Base-by-base conservation (phyloP, 1,140 invertebrate genomes). In the Dendrolimus kikuchii region DNA sequence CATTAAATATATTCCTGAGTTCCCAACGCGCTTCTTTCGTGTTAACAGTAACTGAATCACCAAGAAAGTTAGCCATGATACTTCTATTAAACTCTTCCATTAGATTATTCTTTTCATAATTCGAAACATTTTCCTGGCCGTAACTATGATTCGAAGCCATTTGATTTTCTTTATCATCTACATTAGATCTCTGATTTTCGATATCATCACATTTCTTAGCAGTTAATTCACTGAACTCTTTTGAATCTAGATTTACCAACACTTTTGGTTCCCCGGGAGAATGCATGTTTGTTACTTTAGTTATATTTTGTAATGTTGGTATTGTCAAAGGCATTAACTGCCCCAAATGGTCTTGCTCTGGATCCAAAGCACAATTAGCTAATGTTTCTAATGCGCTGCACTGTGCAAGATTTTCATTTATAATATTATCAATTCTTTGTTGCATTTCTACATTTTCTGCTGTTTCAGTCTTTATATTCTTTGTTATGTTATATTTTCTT, bases 11-110 rank as follows among this genome's bases (percentile, higher is more conserved):
- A 53, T 87, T 86, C 42, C 84, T 72, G 5, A 88, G 60, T 55
- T 88, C 87, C 77, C 81, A 86, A 50, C 81, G 60, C 4, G 82
- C 90, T 64, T 91, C 90, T 54, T 90, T 91, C 2, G 90, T 91
- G 55, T 91, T 90, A 3, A 90, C 88, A 38, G 90, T 91, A 41
- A 91, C 86, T 46, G 85, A 87, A 62, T 87, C 87, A 39, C 74
- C 77, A 10, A 85, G 69, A 5, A 88, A 58, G 57, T 87, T 85
- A 4, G 78, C 72, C 79, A 88, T 76, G 40, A 88, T 59, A 67
- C 87, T 88, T 58, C 77, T 76, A 64, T 88, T 86, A 56, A 88
- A 88, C 50, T 88, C 85, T 45, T 85, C 84, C 70, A 84, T 75
- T 39, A 87, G 67, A 71, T 86, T 86, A 53, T 82, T 86, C 62